Percentiles rank a stretch among this genome's conserved stretches.
phyloP scores from a whole-genome alignment of 2,888 invertebrate genomes.

The Odiellus spinosus region DNA sequence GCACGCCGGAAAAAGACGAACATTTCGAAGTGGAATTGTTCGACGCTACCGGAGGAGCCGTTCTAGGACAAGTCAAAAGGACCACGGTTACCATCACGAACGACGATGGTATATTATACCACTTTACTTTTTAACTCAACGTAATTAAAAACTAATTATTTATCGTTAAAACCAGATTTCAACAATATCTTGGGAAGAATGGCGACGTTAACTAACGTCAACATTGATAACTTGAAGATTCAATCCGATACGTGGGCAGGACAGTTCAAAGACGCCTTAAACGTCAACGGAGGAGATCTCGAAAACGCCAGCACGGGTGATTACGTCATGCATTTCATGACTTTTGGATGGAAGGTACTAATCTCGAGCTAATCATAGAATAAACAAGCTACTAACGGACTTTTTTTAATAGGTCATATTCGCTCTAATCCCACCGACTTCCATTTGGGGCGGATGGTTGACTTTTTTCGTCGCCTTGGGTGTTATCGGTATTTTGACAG shows the following conservation, averaged over 20 bases:
- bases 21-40: constrained; percentile 40
- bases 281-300: constrained; percentile 36
- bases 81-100: constrained; percentile 38
- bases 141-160: neutral
- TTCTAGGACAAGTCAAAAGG: constrained; percentile 33
- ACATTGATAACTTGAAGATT: constrained; percentile 37
- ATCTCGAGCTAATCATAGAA: no score
- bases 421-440: constrained; percentile 39
- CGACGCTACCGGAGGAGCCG: constrained; percentile 34
- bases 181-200: constrained; percentile 38
- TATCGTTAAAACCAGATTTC: constrained; percentile 32
- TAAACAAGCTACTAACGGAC: neutral
- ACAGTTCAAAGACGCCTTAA: constrained; percentile 13
- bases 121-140: neutral
- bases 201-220: constrained; percentile 37
- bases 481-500: constrained; percentile 40
- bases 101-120: constrained; percentile 33
- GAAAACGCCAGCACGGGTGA: constrained; percentile 38
- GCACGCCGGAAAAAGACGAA: constrained; percentile 42
- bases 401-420: constrained; percentile 31
- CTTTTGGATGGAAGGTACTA: constrained; percentile 43
- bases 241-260: constrained; percentile 17
- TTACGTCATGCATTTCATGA: constrained; percentile 40
- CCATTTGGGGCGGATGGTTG: constrained; percentile 40
- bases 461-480: constrained; percentile 38